Base-by-base conservation (phyloP, 2,113 vertebrate species). In the Halcyon senegalensis region DNA sequence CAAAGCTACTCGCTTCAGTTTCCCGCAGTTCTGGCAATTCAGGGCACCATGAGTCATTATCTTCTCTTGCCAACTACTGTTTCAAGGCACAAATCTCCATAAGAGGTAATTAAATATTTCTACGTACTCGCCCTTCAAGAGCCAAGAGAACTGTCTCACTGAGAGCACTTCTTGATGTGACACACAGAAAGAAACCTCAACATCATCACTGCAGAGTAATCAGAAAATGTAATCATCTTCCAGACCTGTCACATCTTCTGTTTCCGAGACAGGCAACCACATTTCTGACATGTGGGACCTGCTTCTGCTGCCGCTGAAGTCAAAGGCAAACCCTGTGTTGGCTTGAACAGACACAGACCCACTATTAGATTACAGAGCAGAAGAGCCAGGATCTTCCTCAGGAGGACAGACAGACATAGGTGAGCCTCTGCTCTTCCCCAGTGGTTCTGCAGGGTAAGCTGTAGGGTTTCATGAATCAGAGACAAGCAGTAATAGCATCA, bases 31-130 rank as follows among this genome's bases (percentile, higher is more conserved):
- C 85, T 90, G 83, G 93, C 85, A 94, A 51, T 70, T 84, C 46
- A 89, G 60, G 68, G 75, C 43, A 93, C 43, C 64, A 41, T 88
- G 56, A 94, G 41, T 90, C 83, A 90, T 59, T 51, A 46, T 31
- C 9, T 15, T 64, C 53, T 50, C 64, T 43, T 94, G 85, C 90
- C 95, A 96, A 68, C 68, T 78, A 56, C 80, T 41, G 39, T 50
- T 89, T 90, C 43, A 3, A 87, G 70, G 92, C 35, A 93, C 46
- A 62, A 25, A 68, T 60, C 76, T 88, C 83, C 76, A 75, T 72
- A 67, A 92, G 51, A 39, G 64, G 69, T 96, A 94, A 93, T 92
- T 50, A 90, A 94, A 75, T 70, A 88, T 86, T 93, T 94, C 81
- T 93, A 62, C 31, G 89, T 79, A 67, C 50, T 46, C 4, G 0